phyloP scores from a whole-genome alignment of 2,888 invertebrate genomes.

The Pachliopta kotzebuea region DNA sequence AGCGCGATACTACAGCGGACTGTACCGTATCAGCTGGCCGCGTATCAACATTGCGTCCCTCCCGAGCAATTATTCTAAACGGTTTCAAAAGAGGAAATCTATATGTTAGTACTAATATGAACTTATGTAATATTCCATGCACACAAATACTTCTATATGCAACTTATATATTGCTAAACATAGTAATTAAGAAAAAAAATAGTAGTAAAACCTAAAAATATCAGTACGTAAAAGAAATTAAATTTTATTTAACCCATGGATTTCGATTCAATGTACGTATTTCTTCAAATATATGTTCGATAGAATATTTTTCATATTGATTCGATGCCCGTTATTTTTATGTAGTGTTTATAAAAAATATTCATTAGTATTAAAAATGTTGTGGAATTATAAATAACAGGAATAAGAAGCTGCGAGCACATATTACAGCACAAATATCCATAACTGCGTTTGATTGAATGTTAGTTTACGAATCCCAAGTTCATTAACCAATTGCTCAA shows the following conservation, averaged over 20 bases:
- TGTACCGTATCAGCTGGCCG: constrained; percentile 76
- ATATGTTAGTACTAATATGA: constrained; percentile 71
- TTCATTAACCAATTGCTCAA: constrained; percentile 9
- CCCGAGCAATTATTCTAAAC: constrained; percentile 72
- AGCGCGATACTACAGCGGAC: constrained; percentile 73
- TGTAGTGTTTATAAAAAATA: too few species aligned
- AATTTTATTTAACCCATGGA: background rate
- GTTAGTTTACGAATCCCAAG: background rate
- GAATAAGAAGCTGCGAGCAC: too few species aligned
- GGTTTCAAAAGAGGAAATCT: constrained; percentile 67
- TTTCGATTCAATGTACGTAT: too few species aligned
- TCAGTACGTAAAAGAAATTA: background rate
- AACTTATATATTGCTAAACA: background rate
- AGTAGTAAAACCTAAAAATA: background rate
- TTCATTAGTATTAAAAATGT: too few species aligned
- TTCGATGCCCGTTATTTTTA: too few species aligned
- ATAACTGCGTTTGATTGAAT: background rate
- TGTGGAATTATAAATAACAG: too few species aligned
- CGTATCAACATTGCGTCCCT: constrained; percentile 74
- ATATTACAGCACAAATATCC: too few species aligned
- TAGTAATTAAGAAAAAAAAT: background rate
- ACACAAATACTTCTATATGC: background rate
- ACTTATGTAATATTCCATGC: constrained; percentile 47
- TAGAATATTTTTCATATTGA: background rate
- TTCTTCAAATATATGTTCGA: too few species aligned